Base-by-base conservation (phyloP, 2,113 vertebrate genomes). In the Mustelus asterias region DNA sequence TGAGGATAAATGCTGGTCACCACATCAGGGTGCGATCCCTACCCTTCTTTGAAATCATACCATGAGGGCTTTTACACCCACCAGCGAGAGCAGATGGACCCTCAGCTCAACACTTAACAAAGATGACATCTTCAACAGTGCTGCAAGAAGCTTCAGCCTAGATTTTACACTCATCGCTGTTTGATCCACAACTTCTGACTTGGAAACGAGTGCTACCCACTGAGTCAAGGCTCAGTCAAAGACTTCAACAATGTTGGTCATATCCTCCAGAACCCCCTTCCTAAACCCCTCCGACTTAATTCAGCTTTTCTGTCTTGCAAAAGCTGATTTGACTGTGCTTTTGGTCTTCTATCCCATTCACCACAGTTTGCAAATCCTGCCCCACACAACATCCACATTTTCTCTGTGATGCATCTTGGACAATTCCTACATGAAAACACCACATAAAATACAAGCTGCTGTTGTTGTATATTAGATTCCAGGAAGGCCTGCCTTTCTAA, bases 401-500 rank as follows among this genome's bases (percentile, higher is more conserved):
- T 33, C 44, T 10, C 29, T n/a, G 14, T 92, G n/a, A 41, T 65
- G 63, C 33, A 93, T 41, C 48, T 58, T 58, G 86, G 26, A 76
- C 26, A 88, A 58, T 93, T 33, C n/a, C n/a, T 65, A 93, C 60
- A 22, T 93, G 37, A 93, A 65, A 67, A n/a, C 0, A 24, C 60
- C 2, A 65, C n/a, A 93, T 65, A 93, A 93, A 54, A 93, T 37
- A 33, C 60, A 65, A 65, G 33, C 33, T 44, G 16, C 37, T 83
- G 60, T 63, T 63, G 33, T 92, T 63, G 88, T 65, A n/a, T 22
- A 65, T n/a, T 67, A 29, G 33, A 92, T 92, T 93, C 60, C 89
- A 65, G 89, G 89, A 93, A 93, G 16, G 60, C 14, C 89, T 37
- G 54, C 58, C 88, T 92, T 90, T 90, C 88, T 33, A 60, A 90